phyloP scores from a whole-genome alignment of 2,888 invertebrate genomes.

The Tenodera sinensis region DNA sequence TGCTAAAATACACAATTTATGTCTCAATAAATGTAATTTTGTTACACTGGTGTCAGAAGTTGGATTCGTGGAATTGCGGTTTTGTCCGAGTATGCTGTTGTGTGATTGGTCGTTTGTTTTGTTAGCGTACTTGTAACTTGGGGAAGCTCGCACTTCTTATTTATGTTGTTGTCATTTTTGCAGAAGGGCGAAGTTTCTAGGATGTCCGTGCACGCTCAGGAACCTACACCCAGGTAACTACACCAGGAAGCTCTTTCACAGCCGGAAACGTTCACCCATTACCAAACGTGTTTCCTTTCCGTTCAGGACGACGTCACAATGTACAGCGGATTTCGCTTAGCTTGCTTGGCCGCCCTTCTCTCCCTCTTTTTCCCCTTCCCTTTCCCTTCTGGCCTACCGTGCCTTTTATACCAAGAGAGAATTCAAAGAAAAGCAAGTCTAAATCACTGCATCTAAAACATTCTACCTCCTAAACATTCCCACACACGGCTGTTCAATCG shows the following conservation, averaged over 20 bases:
- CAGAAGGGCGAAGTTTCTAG: not conserved
- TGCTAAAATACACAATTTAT: too few species aligned
- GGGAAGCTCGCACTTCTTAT: not conserved
- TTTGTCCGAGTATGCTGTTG: too few species aligned
- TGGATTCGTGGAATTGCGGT: too few species aligned
- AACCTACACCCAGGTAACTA: not conserved
- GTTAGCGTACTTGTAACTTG: not conserved
- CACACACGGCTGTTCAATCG: too few species aligned
- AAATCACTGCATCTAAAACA: not conserved
- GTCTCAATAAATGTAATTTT: too few species aligned
- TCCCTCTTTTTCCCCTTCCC: not conserved
- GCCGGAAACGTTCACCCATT: not conserved
- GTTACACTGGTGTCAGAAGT: too few species aligned
- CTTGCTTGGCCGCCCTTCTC: not conserved
- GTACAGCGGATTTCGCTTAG: not conserved
- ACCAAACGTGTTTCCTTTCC: not conserved
- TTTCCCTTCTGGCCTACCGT: not conserved
- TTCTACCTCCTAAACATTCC: too few species aligned
- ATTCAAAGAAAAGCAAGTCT: not conserved
- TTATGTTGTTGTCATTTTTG: not conserved
- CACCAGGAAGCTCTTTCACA: not conserved
- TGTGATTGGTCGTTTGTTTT: too few species aligned
- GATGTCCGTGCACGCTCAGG: not conserved
- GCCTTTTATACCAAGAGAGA: not conserved
- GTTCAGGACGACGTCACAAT: not conserved